Evolutionary conservation across 2,113 vertebrate species (phyloP), one percentile per base, ranked within the genome.

Genomic region (Phaethornis superciliosus): DNA sequence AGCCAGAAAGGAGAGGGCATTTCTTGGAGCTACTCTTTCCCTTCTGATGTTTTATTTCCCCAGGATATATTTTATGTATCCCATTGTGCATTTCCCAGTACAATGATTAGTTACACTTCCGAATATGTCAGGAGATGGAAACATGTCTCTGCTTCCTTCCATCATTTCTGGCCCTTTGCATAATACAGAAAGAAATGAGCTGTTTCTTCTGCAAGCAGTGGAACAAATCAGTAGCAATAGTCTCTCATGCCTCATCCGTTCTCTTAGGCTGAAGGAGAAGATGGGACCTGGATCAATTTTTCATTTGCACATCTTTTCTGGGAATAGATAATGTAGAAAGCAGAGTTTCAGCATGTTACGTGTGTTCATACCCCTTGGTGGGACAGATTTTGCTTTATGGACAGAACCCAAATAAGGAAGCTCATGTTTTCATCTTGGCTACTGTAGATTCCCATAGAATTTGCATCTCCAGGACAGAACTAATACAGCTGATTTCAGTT

Each of bases 151-250:
- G 71, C 93, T 83, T 94, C 71, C 71, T 94, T 54, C 89, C 76
- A 83, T 91, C 89, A 56, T 85, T 94, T 70, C 79, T 94, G 81
- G 51, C 68, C 81, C 71, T 80, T 94, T 1, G 3, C 82, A 60
- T 82, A 94, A 89, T 67, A 54, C 80, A 67, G 74, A 49, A 78
- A 88, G 88, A 96, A 93, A 95, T 93, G 88, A 97, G 83, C 88
- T 93, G 91, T 83, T 96, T 74, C 91, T 91, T 56, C 85, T 85
- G 82, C 87, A 60, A 95, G 85, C 82, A 56, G 68, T 95, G 94
- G 89, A 95, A 94, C 91, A 96, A 93, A 95, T 96, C 89, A 94
- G 90, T 84, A 74, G 76, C 93, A 89, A 77, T 89, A 85, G 87
- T 95, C 78, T 85, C 93, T 94, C 79, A 83, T 94, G 88, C 85